Evolutionary conservation across 2,113 vertebrate genomes (phyloP), one percentile per base, ranked within the genome.

Genomic region (Melierax canorus): DNA sequence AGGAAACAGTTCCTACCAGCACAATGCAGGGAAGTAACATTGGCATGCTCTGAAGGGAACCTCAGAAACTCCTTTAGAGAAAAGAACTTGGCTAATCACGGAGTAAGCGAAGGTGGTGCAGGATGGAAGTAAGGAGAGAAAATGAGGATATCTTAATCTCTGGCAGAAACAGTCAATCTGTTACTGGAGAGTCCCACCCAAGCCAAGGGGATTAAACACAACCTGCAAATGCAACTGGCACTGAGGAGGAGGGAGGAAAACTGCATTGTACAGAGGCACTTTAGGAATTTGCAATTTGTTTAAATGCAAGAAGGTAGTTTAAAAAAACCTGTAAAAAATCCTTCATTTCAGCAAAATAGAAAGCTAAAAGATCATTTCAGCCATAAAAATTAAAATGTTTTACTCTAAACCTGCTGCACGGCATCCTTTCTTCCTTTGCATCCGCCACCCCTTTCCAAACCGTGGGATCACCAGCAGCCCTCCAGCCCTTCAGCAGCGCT

Each of bases 1-100:
- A 96, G 94, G 96, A 97, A 97, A 73, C 1, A 9, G 91, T 38
- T 94, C 84, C 89, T 93, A 92, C 59, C 24, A 90, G 75, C 71
- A 96, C 97, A 97, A 97, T 95, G 91, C 89, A 96, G 91, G 96
- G 96, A 97, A 97, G 93, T 91, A 86, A 36, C 71, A 82, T 0
- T 96, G 95, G 94, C 94, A 96, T 83, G 75, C 67, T 95, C 90
- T 69, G 67, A 88, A 93, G 89, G 62, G 77, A 93, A 58, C 63
- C 80, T 80, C 63, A 43, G 67, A 90, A 86, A 91, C 46, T 78
- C 75, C 76, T 85, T 87, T 10, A 48, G 41, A 59, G 81, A 74
- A 91, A 92, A 91, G 94, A 83, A 32, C 50, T 94, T 96, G 93
- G 89, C 93, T 95, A 50, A 55, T 68, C 18, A 29, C 0, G 0